phyloP scores from a whole-genome alignment of 2,888 invertebrate genomes.

The Altica lythri region DNA sequence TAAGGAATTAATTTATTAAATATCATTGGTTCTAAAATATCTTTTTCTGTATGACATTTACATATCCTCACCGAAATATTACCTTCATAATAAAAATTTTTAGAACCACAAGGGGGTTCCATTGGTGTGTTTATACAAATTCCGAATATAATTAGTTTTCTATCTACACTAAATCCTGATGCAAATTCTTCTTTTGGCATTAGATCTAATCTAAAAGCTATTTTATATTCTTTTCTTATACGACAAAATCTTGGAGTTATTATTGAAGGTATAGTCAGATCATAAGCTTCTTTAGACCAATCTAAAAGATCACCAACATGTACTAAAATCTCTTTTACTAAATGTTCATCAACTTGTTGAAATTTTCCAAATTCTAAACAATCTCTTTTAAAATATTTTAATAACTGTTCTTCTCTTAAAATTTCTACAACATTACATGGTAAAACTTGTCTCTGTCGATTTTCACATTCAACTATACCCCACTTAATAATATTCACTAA shows the following conservation, averaged over 20 bases:
- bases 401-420: conserved; percentile 37
- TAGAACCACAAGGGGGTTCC: conserved; percentile 28
- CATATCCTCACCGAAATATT: conserved; percentile 36
- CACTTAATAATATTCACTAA: conserved; percentile 60
- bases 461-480: conserved; percentile 61
- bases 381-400: conserved; percentile 37
- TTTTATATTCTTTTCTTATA: conserved; percentile 42
- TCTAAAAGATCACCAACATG: conserved; percentile 28
- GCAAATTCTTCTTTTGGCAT: conserved; percentile 36
- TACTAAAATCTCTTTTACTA: conserved; percentile 32
- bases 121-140: conserved; percentile 41
- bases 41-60: conserved; percentile 27
- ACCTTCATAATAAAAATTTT: conserved; percentile 33
- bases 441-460: conserved; percentile 49
- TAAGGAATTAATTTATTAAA: conserved; percentile 37
- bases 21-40: conserved; percentile 37
- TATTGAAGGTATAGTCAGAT: conserved; percentile 14
- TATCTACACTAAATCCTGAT: conserved; percentile 38
- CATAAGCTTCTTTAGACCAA: conserved; percentile 26
- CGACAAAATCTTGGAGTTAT: conserved; percentile 29
- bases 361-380: conserved; percentile 28
- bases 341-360: conserved; percentile 31
- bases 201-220: conserved; percentile 42
- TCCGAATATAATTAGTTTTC: conserved; percentile 41
- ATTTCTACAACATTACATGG: conserved; percentile 55